Base-by-base conservation (phyloP, 2,797 vertebrate genomes). In the Phataginus tetradactyla region DNA sequence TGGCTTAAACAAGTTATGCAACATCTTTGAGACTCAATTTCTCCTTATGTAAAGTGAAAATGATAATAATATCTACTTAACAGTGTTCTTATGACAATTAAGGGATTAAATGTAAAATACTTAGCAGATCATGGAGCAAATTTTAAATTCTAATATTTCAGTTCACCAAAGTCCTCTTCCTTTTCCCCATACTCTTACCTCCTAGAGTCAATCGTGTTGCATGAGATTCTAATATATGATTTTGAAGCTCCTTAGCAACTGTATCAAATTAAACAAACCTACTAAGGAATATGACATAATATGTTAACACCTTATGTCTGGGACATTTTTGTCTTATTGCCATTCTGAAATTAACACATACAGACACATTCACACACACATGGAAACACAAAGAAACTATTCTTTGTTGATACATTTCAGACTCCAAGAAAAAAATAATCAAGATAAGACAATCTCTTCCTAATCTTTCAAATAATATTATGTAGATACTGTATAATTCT, bases 61-160 rank as follows among this genome's bases (percentile, higher is more conserved):
- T 61, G 59, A 51, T 42, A n/a, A 72, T 21, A 79, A 45, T 90
- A 20, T 10, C 23, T 39, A 75, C 57, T 55, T 11, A 49, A 49
- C 18, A 55, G 4, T 55, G 18, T 61, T 75, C 20, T 93, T 55
- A 68, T 61, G 18, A 91, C 18, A 66, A 66, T 45, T 66, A 63
- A 66, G 5, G 39, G 29, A 14, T 49, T 84, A 32, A 42, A 34
- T 17, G 3, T 66, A 78, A 93, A 91, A 27, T 80, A 57, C 20
- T 81, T 86, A 81, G 4, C 18, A 68, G 11, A 66, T 9, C 32
- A 72, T 90, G 57, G 72, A 81, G 3, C 7, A 75, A n/a, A 57
- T 25, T 94, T 88, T 55, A 92, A 42, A 8, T 79, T 79, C 29
- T 84, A 69, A 90, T 75, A 80, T 45, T 92, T 23, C 18, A 86